Conservation (phyloP, 2,797 vertebrate genomes). For the Rhadinocentrus ornatus region DNA sequence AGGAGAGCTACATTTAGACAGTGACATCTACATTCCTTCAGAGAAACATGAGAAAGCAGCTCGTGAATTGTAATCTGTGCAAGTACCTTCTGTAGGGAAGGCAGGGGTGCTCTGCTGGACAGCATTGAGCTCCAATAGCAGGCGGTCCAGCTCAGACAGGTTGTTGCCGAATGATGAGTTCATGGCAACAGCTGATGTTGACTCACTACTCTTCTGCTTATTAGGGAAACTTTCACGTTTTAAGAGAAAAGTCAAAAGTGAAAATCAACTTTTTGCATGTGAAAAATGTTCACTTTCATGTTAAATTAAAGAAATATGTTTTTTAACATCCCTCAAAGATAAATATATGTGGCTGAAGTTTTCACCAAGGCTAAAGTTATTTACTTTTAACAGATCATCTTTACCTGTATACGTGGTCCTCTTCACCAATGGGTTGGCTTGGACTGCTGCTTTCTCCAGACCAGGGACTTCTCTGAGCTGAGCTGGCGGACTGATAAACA, state of each 20-base stretch:
- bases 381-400: neutral
- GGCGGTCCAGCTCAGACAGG: conserved; percentile 95
- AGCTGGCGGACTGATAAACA: conserved; percentile 73
- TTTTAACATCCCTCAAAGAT: neutral
- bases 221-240: conserved; percentile 90
- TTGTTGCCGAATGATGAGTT: conserved; percentile 93
- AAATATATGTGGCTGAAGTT: too few relatives aligned
- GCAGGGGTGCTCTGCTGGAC: conserved; percentile 90
- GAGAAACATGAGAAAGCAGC: conserved; percentile 11
- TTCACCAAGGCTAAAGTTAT: too few relatives aligned
- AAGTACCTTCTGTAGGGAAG: conserved; percentile 87
- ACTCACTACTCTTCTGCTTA: conserved; percentile 90
- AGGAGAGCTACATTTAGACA: conserved; percentile 8
- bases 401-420: conserved; percentile 98
- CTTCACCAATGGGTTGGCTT: conserved; percentile 81
- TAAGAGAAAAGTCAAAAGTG: conserved; percentile 7
- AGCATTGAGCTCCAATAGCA: conserved; percentile 94
- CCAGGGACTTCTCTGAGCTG: conserved; percentile 82
- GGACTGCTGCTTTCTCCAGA: conserved; percentile 83
- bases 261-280: neutral
- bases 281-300: neutral
- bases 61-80: conserved; percentile 3
- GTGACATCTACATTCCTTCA: neutral
- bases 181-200: conserved; percentile 86
- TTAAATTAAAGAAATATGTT: neutral